phyloP scores from a whole-genome alignment of 2,797 vertebrate species.

The Chiloscyllium punctatum region DNA sequence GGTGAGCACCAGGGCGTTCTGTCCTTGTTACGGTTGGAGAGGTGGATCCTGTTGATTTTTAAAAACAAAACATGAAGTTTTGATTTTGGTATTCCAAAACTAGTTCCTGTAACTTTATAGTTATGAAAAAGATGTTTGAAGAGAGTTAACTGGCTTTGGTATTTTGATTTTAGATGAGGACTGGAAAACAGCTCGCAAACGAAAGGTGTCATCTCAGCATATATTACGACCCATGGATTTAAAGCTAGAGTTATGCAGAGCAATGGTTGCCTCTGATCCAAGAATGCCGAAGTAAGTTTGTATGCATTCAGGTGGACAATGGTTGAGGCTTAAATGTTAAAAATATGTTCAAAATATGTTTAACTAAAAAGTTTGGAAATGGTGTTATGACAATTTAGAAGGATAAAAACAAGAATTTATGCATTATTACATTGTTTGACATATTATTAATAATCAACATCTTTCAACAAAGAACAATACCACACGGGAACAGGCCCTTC shows the following conservation, averaged over 20 bases:
- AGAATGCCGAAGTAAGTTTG: conserved; percentile 85
- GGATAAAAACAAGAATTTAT: neutral
- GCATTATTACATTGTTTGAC: neutral
- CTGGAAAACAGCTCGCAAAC: conserved; percentile 82
- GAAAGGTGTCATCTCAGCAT: conserved; percentile 74
- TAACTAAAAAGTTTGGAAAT: neutral
- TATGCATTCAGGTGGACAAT: neutral
- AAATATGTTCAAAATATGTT: neutral
- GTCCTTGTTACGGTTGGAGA: no score
- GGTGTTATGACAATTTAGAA: neutral
- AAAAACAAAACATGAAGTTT: neutral
- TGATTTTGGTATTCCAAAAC: neutral
- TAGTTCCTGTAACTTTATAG: neutral
- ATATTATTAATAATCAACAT: neutral
- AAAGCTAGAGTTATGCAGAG: conserved; percentile 79
- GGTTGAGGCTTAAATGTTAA: neutral
- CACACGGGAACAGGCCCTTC: no score
- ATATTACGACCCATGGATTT: conserved; percentile 88
- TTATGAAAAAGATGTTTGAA: neutral
- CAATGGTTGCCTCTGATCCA: conserved; percentile 87
- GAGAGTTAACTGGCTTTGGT: neutral
- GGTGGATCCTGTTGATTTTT: neutral
- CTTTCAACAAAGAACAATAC: no score
- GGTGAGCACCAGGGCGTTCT: no score
- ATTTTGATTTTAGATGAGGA: conserved; percentile 65